These are phyloP conservation scores for Sus cebifrons DNA, from an alignment of 2,797 vertebrate genomes.

Conservation along the genomic window DNA sequence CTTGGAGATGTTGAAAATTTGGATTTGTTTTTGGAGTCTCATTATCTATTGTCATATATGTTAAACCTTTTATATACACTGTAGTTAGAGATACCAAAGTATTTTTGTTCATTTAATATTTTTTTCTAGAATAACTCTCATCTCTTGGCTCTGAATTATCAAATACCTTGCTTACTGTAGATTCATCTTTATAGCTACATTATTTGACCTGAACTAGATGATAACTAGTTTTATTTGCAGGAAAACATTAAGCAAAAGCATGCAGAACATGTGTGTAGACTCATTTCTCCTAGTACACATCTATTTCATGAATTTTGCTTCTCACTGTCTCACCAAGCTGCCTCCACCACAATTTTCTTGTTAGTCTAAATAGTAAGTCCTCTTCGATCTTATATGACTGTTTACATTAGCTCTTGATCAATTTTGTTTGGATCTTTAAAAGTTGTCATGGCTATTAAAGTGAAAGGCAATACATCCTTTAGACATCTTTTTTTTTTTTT, in stretches of 20 bases:
- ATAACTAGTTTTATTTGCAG: constrained; percentile 87
- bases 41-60: background rate
- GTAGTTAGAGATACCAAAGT: constrained; percentile 76
- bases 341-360: constrained; percentile 76
- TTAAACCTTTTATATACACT: constrained; percentile 10
- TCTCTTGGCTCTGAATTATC: constrained; percentile 78
- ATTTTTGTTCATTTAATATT: constrained; percentile 85
- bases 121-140: constrained; percentile 86
- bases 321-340: background rate
- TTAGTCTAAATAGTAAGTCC: background rate
- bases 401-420: background rate
- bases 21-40: constrained; percentile 58
- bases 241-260: constrained; percentile 89
- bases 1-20: background rate
- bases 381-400: background rate
- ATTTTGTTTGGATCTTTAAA: constrained; percentile 45
- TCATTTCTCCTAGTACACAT: constrained; percentile 82
- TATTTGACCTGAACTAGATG: constrained; percentile 83
- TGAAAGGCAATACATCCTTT: background rate
- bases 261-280: constrained; percentile 87
- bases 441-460: background rate
- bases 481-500: background rate
- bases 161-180: constrained; percentile 83
- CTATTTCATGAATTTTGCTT: constrained; percentile 80
- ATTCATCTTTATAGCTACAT: constrained; percentile 85